Percentiles rank a stretch among this genome's conserved stretches.
phyloP scores from a whole-genome alignment of 2,797 vertebrate genomes.

The Rhabdomys pumilio region DNA sequence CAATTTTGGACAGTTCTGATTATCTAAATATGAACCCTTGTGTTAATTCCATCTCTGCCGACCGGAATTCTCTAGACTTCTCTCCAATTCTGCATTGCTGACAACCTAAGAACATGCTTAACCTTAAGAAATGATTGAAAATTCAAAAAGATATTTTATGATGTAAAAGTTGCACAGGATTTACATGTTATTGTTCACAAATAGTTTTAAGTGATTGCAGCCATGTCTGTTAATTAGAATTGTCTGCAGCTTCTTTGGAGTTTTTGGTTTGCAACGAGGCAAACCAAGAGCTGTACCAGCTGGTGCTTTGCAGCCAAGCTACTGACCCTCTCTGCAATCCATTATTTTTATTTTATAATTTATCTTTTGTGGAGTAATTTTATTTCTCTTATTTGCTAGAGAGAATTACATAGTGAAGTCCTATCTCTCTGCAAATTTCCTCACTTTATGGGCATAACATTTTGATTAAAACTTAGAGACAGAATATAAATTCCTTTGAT shows the following conservation, averaged over 20 bases:
- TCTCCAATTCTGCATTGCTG: neutral
- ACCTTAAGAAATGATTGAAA: neutral
- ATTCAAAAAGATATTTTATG: neutral
- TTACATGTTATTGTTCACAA: neutral
- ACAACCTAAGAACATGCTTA: neutral
- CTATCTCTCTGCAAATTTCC: neutral
- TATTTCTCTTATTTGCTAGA: neutral
- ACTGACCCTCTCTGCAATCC: neutral
- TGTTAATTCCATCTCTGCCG: neutral
- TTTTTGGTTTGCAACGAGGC: neutral
- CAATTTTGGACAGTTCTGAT: neutral
- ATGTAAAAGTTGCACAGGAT: neutral
- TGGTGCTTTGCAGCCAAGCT: neutral
- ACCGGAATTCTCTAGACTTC: neutral
- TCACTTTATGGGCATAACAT: neutral
- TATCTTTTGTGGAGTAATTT: neutral
- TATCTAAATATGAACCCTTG: neutral
- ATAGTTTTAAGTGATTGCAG: neutral
- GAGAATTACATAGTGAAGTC: neutral
- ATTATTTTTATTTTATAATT: constrained; percentile 44
- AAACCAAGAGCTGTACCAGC: neutral
- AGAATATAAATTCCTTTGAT: constrained; percentile 1
- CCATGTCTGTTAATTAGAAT: accelerated
- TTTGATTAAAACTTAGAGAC: constrained; percentile 31
- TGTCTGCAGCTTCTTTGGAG: neutral